A percentile compares a stretch with the other conserved stretches of the same genome.
Evolutionary conservation across 2,113 vertebrate species (phyloP).

Genomic region (Platycercus adscitus): DNA sequence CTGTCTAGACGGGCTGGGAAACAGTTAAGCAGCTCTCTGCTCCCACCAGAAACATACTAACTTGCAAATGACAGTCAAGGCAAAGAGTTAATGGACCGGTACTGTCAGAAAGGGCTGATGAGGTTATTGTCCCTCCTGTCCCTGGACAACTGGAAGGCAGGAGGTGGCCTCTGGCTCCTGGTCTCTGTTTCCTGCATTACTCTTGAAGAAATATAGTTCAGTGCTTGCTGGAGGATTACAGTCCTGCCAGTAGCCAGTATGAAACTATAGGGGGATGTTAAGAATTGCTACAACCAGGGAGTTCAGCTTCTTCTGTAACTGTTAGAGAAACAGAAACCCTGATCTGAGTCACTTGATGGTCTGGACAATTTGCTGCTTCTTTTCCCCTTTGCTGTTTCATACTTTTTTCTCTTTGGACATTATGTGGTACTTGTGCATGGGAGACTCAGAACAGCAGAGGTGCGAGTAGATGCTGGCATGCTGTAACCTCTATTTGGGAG

Average conservation of each 20-base stretch:
- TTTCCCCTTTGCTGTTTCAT: background rate
- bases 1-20: background rate
- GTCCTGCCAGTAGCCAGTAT: background rate
- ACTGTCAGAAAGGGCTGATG: background rate
- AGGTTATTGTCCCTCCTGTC: background rate
- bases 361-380: background rate
- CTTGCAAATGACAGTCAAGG: background rate
- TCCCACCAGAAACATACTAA: background rate
- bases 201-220: background rate
- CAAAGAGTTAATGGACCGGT: background rate
- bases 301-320: background rate
- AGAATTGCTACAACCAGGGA: background rate
- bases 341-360: background rate
- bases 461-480: accelerated
- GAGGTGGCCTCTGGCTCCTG: background rate
- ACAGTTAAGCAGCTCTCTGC: background rate
- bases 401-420: background rate
- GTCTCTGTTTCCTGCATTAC: background rate
- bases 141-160: background rate
- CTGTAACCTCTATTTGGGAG: background rate
- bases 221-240: background rate
- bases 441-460: background rate
- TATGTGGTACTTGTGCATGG: background rate
- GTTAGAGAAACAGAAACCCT: background rate
- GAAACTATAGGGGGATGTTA: background rate